Conservation (phyloP, 2,113 vertebrate genomes). For the Candoia aspera region DNA sequence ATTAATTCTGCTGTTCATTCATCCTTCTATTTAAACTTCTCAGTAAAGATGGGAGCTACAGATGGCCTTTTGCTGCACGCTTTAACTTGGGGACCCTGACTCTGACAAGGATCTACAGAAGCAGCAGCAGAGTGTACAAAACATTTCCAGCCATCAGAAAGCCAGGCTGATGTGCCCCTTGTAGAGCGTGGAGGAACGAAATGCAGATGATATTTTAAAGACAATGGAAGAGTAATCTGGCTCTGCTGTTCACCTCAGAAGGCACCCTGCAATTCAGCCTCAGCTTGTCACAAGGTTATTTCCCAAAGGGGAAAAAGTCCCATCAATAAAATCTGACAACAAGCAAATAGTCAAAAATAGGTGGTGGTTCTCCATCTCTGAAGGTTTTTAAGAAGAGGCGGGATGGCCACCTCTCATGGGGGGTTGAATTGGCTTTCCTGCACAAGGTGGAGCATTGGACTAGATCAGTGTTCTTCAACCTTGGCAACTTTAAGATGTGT, state of each 20-base stretch:
- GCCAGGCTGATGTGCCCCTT: slow-evolving; percentile 45
- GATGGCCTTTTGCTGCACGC: slow-evolving; percentile 73
- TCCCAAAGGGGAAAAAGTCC: too few relatives aligned
- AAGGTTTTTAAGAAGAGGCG: too few relatives aligned
- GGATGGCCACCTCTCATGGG: too few relatives aligned
- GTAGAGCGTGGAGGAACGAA: not conserved
- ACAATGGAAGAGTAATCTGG: not conserved
- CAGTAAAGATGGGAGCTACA: slow-evolving; percentile 70
- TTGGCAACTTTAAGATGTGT: too few relatives aligned
- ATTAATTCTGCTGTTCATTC: slow-evolving; percentile 74
- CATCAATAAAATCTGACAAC: too few relatives aligned
- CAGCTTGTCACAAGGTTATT: too few relatives aligned
- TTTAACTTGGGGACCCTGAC: slow-evolving; percentile 62
- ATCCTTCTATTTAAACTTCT: slow-evolving; percentile 72
- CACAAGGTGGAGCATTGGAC: too few relatives aligned
- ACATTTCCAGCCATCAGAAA: slow-evolving; percentile 63
- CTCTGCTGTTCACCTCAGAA: not conserved
- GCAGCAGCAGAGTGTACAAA: slow-evolving; percentile 66
- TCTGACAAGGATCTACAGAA: slow-evolving; percentile 66
- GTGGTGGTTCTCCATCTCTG: too few relatives aligned
- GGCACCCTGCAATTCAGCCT: too few relatives aligned
- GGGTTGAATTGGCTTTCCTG: too few relatives aligned
- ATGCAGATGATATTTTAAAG: slow-evolving; percentile 10
- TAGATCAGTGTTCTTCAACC: too few relatives aligned
- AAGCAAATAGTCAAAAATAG: too few relatives aligned